Evolutionary conservation across 2,113 vertebrate species (phyloP).

Genomic region (Salvator merianae): DNA sequence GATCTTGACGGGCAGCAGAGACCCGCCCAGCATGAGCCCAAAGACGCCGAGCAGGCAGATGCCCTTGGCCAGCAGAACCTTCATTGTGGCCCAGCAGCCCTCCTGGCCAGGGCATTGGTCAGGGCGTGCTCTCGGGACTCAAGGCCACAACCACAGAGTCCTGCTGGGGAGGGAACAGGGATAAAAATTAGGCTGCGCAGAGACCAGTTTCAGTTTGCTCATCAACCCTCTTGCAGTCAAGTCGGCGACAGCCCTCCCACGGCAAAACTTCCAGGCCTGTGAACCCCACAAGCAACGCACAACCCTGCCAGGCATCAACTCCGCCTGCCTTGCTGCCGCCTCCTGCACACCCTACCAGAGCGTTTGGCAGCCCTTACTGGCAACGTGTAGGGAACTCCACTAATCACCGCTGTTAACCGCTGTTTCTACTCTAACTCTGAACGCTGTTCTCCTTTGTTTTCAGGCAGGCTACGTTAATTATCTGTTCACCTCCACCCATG

Average conservation of each 20-base stretch:
- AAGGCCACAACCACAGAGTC: not conserved
- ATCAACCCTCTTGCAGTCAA: no score
- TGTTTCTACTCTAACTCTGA: not conserved
- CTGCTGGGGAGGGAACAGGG: not conserved
- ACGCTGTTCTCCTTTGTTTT: not conserved
- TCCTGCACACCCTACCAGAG: no score
- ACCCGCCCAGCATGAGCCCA: slow-evolving; percentile 83
- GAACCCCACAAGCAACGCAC: no score
- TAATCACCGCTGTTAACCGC: not conserved
- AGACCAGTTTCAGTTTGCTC: no score
- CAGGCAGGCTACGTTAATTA: not conserved
- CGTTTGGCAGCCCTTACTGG: not conserved
- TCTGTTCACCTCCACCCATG: not conserved
- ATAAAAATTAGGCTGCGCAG: not conserved
- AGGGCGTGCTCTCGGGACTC: not conserved
- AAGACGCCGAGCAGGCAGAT: slow-evolving; percentile 86
- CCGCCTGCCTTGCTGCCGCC: no score
- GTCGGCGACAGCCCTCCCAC: no score
- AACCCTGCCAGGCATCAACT: no score
- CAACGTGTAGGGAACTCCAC: not conserved
- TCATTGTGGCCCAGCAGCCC: slow-evolving; percentile 59
- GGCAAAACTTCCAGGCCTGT: no score
- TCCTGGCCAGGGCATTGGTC: not conserved
- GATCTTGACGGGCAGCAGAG: slow-evolving; percentile 86
- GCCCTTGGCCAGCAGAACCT: slow-evolving; percentile 82